These are phyloP conservation scores for Ramphastos sulfuratus DNA, from an alignment of 2,113 vertebrate genomes.

Conservation along the genomic window DNA sequence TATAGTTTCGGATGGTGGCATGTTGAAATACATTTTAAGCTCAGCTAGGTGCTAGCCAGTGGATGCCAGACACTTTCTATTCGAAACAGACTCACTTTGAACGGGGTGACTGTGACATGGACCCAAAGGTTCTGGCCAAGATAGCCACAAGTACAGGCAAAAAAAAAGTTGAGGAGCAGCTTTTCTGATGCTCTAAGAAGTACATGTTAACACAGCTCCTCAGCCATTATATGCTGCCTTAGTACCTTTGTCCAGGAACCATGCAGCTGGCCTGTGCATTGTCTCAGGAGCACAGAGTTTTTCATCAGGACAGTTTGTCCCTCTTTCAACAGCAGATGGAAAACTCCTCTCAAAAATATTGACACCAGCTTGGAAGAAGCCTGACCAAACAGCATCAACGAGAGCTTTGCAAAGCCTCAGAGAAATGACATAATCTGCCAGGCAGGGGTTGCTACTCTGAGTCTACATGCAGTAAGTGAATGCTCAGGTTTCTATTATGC, in stretches of 20 bases:
- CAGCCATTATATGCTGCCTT: neutral
- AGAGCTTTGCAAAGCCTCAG: neutral
- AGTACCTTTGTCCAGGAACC: neutral
- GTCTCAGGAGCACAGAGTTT: neutral
- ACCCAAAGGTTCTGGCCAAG: neutral
- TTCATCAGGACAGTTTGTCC: neutral
- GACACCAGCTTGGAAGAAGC: neutral
- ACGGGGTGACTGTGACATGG: neutral
- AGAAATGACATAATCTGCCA: neutral
- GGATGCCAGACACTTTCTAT: neutral
- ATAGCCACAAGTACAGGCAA: neutral
- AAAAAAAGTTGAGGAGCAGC: neutral
- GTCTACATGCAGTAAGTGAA: neutral
- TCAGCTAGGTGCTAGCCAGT: neutral
- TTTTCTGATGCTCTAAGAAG: neutral
- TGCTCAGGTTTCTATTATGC: neutral
- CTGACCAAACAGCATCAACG: neutral
- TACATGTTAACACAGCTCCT: neutral
- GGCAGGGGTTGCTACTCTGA: neutral
- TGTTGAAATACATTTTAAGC: neutral
- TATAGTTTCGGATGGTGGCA: neutral
- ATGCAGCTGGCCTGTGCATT: neutral
- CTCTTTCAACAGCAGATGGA: neutral
- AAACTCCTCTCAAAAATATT: neutral
- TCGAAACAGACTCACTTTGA: slow-evolving; percentile 10